phyloP scores from a whole-genome alignment of 2,888 invertebrate species.

The Xestia sexstrigata region DNA sequence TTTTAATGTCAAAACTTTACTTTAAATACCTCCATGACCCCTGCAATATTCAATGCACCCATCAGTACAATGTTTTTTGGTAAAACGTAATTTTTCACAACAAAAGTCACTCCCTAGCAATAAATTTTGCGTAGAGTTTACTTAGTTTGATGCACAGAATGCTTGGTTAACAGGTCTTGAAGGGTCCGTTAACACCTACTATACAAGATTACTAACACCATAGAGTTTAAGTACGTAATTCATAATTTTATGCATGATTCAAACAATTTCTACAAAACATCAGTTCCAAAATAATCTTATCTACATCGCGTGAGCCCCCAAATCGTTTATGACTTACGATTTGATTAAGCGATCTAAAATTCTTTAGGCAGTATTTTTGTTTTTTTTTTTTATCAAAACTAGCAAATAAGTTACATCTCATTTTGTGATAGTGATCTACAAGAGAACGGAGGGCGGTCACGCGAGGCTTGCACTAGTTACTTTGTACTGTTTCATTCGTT shows the following conservation, averaged over 20 bases:
- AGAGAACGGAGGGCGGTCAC: constrained; percentile 75
- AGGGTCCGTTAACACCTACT: too few species aligned
- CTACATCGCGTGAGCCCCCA: constrained; percentile 53
- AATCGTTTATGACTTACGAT: constrained; percentile 62
- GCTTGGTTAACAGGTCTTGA: too few species aligned
- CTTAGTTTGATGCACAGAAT: too few species aligned
- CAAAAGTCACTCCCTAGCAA: too few species aligned
- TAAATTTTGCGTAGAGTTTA: too few species aligned
- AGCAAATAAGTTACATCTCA: constrained; percentile 85
- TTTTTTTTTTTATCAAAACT: constrained; percentile 74
- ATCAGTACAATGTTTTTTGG: too few species aligned
- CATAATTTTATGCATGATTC: background rate
- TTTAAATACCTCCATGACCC: too few species aligned
- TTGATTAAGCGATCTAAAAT: constrained; percentile 78
- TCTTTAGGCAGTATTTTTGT: constrained; percentile 70
- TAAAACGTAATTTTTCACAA: too few species aligned
- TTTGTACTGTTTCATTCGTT: constrained; percentile 38
- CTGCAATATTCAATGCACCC: too few species aligned
- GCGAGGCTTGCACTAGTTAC: constrained; percentile 67
- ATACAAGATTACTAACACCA: background rate
- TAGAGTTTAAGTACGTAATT: background rate
- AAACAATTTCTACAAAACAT: constrained; percentile 12
- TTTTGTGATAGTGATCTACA: constrained; percentile 82
- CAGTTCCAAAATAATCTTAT: constrained; percentile 35
- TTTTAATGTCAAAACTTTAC: too few species aligned